Evolutionary conservation across 2,113 vertebrate genomes (phyloP), one percentile per base, ranked within the genome.

Genomic region (Dissostichus mawsoni): DNA sequence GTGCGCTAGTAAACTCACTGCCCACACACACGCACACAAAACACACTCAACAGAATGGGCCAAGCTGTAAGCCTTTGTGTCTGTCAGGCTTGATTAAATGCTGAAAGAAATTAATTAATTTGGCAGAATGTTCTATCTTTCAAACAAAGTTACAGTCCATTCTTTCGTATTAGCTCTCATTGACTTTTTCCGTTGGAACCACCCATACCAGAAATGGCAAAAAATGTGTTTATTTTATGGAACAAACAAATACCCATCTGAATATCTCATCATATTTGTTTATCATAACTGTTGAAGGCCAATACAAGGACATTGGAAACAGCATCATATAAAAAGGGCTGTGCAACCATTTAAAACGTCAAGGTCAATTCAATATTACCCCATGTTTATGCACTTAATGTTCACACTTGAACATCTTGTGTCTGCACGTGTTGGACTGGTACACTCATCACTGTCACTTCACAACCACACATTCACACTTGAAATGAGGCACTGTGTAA

Each of bases 401-500:
- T 65, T 73, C 17, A 56, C 56, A 50, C 48, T 59, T 65, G 51
- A n/a, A 59, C 56, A 51, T 75, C 48, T 25, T 58, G 2, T 48
- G 65, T 80, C 67, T 84, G 51, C 45, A 25, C 64, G 20, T 51
- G 57, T 44, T 48, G 50, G 71, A 6, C 74, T 85, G 79, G 9
- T 57, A 80, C 85, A 80, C 50, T 62, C 73, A 76, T 76, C 59
- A 65, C 25, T 36, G 51, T 63, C 58, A 29, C 62, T 69, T 72
- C 55, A 56, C 63, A 74, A 53, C 57, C 76, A 45, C 74, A 74
- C 33, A 41, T 44, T 44, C n/a, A 44, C 58, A 16, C 51, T 78
- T 75, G 65, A 73, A 73, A 63, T 47, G n/a, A 72, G 56, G 64
- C 59, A 47, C 50, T 29, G 61, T 65, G 20, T 62, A 4, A 47